Evolutionary conservation across 2,797 vertebrate genomes (phyloP), one percentile per base, ranked within the genome.

Genomic region (Calcarius lapponicus): DNA sequence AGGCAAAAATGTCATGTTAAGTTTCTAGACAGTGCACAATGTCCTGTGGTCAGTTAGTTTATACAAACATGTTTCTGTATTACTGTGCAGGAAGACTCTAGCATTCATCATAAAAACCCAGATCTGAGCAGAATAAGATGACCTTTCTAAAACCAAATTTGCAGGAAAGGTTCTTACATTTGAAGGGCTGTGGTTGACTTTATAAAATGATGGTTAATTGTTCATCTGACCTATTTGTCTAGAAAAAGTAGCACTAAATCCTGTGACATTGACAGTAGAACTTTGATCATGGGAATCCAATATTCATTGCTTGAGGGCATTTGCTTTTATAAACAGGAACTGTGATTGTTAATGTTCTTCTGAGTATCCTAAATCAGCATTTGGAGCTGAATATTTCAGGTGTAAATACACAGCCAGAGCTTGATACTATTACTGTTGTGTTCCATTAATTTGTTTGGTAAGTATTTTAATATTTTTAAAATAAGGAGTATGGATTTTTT

Each of bases 401-500:
- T 61, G 13, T 64, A 73, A 90, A 56, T 73, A 51, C 57, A 34
- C 36, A 81, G 5, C 45, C 40, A 81, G 82, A 92, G 17, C 56
- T 84, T 54, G 25, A n/a, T 50, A n/a, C 42, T 87, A 4, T 74
- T 76, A 56, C 32, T 15, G 2, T 26, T 70, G 17, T 60, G 31
- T 80, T 71, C 32, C 40, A 34, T 62, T 78, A 79, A 75, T 78
- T 84, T 70, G 36, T 84, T 79, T 82, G 95, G 71, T 96, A 87
- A 88, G 80, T 95, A 82, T 90, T 90, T 58, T 71, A 11, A 16
- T 72, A 47, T 76, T 91, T 88, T 69, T 51, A 18, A 86, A 88
- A 81, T 66, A 47, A 83, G 83, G 60, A 29, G 32, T 45, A 13
- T 81, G 26, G 42, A 18, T 17, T 26, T 61, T 32, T 62, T 57